Evolutionary conservation across 1,140 invertebrate genomes (phyloP), one percentile per base, ranked within the genome.

Genomic region (Grapholita molesta): DNA sequence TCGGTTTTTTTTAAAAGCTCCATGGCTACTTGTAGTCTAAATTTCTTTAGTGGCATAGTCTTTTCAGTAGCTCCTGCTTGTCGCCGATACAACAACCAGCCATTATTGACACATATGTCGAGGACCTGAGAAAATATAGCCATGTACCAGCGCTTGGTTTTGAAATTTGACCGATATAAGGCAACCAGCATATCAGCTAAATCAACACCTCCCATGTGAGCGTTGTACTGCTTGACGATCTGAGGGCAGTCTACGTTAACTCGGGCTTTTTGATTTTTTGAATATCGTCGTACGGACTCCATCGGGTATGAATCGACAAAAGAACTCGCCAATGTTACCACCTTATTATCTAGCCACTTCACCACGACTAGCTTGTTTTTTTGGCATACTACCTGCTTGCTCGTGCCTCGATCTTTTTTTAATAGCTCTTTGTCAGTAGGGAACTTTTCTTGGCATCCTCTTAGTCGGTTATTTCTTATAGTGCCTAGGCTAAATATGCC

Each of bases 301-400:
- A 79, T 52, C 32, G 84, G 85, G 65, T 87, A 25, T 25, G 69
- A 53, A 66, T 69, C 76, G 33, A 73, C 72, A 78, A 75, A 91
- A 38, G 80, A 78, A 67, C 79, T 89, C 24, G 83, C 67, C 23
- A 91, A 73, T 68, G 69, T 42, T 33, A 92, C 83, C 48, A 70
- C 42, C 69, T 88, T 92, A 72, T 88, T 91, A 67, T 91, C 88
- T 61, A 71, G 71, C 86, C 89, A 91, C 55, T 86, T 85, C 9
- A 90, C 74, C 25, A 77, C 68, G 66, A 64, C 66, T 48, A 84
- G 32, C 38, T 78, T 79, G 32, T 74, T 68, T 12, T 69, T 30
- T 53, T 70, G 69, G 33, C 68, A 67, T 23, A 70, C 68, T 35
- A 72, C 2, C 12, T 24, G 69, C 23, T 57, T 12, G 64, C 21